Evolutionary conservation across 2,888 invertebrate genomes (phyloP).

Genomic region (Athalia rosae): DNA sequence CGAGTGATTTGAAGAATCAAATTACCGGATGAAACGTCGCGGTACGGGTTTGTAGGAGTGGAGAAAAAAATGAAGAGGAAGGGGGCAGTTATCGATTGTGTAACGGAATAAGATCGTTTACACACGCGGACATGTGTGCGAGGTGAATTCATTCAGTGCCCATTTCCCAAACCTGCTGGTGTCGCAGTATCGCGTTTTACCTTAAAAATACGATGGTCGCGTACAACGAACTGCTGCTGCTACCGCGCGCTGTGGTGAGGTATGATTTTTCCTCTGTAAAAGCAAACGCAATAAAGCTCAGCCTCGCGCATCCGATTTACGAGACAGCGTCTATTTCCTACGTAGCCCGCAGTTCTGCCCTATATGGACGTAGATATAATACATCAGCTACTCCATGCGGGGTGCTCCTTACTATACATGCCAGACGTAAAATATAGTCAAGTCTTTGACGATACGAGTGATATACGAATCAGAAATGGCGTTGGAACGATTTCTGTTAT

Average conservation of each 20-base stretch:
- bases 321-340: constrained; percentile 32
- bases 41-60: too few relatives aligned
- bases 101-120: too few relatives aligned
- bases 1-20: too few relatives aligned
- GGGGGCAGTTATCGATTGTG: too few relatives aligned
- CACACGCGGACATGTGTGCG: too few relatives aligned
- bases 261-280: constrained; percentile 12
- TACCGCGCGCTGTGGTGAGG: too few relatives aligned
- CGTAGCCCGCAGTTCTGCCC: background rate
- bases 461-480: constrained; percentile 16
- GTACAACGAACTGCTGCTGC: background rate
- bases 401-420: too few relatives aligned
- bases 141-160: too few relatives aligned
- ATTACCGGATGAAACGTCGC: too few relatives aligned
- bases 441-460: constrained; percentile 21
- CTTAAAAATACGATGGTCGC: background rate
- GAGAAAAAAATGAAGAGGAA: too few relatives aligned
- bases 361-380: background rate
- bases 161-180: too few relatives aligned
- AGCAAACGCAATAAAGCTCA: constrained; percentile 35
- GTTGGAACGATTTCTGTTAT: constrained; percentile 19
- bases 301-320: constrained; percentile 29
- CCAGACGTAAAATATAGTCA: constrained; percentile 28
- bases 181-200: too few relatives aligned
- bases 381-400: background rate